Percentiles rank a stretch among this genome's conserved stretches.
phyloP scores from a whole-genome alignment of 2,888 invertebrate species.

The Trissolcus japonicus region DNA sequence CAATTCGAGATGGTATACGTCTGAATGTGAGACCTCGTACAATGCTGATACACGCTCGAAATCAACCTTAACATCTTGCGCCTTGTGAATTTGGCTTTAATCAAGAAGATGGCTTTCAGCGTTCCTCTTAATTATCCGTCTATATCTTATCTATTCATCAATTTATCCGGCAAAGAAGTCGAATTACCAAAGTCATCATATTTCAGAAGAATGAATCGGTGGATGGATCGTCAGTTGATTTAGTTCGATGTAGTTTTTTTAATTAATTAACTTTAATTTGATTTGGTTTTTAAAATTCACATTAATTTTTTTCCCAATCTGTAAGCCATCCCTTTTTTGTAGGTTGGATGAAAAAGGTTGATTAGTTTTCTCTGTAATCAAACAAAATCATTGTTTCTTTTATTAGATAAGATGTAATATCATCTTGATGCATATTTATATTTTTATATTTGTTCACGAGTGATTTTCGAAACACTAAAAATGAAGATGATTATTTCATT shows the following conservation, averaged over 20 bases:
- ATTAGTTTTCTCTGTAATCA: too few relatives aligned
- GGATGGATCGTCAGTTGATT: not conserved
- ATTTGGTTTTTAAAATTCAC: too few relatives aligned
- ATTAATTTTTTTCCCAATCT: too few relatives aligned
- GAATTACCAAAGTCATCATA: constrained; percentile 10
- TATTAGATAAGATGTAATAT: too few relatives aligned
- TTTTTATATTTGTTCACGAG: too few relatives aligned
- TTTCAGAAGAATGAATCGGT: not conserved
- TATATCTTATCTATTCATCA: constrained; percentile 31
- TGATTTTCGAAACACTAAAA: too few relatives aligned
- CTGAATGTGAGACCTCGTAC: constrained; percentile 63
- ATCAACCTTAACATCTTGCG: constrained; percentile 40
- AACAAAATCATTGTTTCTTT: too few relatives aligned
- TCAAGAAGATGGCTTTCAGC: constrained; percentile 43
- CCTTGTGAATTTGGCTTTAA: constrained; percentile 39
- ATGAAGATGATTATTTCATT: not conserved
- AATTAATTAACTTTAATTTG: too few relatives aligned
- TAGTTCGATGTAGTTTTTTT: too few relatives aligned
- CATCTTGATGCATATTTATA: too few relatives aligned
- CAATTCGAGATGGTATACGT: constrained; percentile 65
- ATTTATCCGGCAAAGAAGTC: constrained; percentile 19
- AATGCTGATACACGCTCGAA: constrained; percentile 54
- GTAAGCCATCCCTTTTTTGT: too few relatives aligned
- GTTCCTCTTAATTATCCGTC: constrained; percentile 43
- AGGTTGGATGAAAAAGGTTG: too few relatives aligned